Percentiles rank a stretch among this genome's conserved stretches.
Evolutionary conservation across 2,113 vertebrate species (phyloP).

Genomic region (Ursus arctos): DNA sequence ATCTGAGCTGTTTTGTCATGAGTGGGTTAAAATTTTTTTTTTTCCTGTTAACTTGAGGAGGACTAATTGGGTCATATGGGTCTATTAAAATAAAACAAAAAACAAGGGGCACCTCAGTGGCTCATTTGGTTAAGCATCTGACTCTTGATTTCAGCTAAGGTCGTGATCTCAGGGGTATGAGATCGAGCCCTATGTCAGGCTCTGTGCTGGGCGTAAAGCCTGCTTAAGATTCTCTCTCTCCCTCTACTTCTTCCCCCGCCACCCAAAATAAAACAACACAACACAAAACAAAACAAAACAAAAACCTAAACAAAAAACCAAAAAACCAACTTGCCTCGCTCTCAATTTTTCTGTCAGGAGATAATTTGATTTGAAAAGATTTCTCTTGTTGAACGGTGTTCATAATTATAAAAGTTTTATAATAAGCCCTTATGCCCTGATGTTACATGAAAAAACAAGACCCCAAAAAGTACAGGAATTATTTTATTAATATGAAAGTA

Average conservation of each 20-base stretch:
- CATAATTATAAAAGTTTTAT: neutral
- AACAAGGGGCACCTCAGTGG: neutral
- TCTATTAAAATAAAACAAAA: neutral
- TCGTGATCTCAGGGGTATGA: neutral
- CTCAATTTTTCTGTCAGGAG: neutral
- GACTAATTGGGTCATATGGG: neutral
- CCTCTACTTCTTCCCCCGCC: neutral
- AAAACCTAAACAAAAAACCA: neutral
- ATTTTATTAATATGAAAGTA: slow-evolving; percentile 25
- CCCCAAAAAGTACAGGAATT: neutral
- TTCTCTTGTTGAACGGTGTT: neutral
- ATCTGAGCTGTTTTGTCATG: neutral
- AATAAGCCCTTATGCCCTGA: neutral
- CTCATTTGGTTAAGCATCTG: neutral
- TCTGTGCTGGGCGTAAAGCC: neutral
- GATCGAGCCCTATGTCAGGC: neutral
- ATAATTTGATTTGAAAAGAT: slow-evolving; percentile 39
- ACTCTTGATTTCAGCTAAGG: neutral
- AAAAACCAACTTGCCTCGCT: neutral
- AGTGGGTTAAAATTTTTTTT: slow-evolving; percentile 2
- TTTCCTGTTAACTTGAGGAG: slow-evolving; percentile 6
- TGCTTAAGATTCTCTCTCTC: neutral
- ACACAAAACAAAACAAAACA: neutral
- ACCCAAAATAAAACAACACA: neutral
- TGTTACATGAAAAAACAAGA: neutral